Evolutionary conservation across 2,888 invertebrate genomes (phyloP), one percentile per base, ranked within the genome.

Genomic region (Theretra japonica): DNA sequence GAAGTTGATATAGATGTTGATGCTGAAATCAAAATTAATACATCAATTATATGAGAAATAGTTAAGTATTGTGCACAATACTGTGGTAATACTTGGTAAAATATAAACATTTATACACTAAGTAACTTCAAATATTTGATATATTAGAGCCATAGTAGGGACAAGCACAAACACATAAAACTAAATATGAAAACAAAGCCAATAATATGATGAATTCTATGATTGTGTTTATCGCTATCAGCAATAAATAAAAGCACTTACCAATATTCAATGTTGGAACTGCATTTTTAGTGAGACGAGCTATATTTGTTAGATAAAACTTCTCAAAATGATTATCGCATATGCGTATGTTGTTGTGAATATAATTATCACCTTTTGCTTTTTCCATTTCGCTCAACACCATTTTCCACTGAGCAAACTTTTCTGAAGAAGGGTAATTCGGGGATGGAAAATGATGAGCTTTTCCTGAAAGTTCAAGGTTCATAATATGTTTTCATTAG

Each of bases 201-300:
- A 0, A 33, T 33, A 33, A 33, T 33, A 33, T 33, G 33, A 33
- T 33, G 33, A 33, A 33, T 33, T 33, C 4, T 33, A 7, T 33
- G 33, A 6, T 33, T 33, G 6, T 33, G 4, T 33, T 33, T 6
- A 33, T 33, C 6, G 4, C 4, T 33, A 33, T 33, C 6, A 5
- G 5, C 33, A 33, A 33, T 33, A 56, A 21, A 56, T 56, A n/a
- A n/a, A 56, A 56, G 56, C n/a, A 56, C n/a, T 56, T n/a, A 56
- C 56, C 56, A 56, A 56, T 56, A 56, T 56, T 56, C n/a, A 56
- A 56, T 56, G 56, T 56, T 21, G 56, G 56, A 19, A 56, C 56
- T 6, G 56, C 56, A 56, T 56, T 56, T 56, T 56, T 56, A n/a
- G 56, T 56, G n/a, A 56, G 56, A 56, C n/a, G n/a, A n/a, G 21